A percentile compares a stretch with the other conserved stretches of the same genome.
Conservation (phyloP, 2,888 invertebrate genomes). For the Papilio elwesi region DNA sequence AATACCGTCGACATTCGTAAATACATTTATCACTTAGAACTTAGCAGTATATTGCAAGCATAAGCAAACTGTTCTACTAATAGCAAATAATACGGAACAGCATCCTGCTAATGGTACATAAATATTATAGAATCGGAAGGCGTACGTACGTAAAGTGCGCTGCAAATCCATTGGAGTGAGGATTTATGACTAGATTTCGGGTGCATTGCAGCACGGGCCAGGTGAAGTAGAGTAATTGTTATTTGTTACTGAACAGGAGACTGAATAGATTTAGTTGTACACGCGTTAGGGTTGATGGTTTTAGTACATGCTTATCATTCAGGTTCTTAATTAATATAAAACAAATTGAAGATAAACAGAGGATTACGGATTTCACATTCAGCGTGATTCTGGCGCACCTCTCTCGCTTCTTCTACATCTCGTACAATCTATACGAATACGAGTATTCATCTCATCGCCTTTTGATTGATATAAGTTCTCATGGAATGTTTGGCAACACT, state of each 20-base stretch:
- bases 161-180: conserved; percentile 44
- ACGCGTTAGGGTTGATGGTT: neutral
- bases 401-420: too few relatives aligned
- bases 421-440: too few relatives aligned
- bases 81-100: conserved; percentile 17
- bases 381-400: too few relatives aligned
- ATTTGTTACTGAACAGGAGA: conserved; percentile 55
- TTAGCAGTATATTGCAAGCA: neutral
- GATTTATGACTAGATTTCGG: conserved; percentile 43
- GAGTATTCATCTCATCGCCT: too few relatives aligned
- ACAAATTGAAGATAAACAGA: too few relatives aligned
- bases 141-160: conserved; percentile 45
- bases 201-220: conserved; percentile 41
- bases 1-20: neutral
- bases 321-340: too few relatives aligned
- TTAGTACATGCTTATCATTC: neutral
- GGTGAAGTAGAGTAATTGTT: conserved; percentile 52
- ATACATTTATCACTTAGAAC: conserved; percentile 8
- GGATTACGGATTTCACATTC: neutral
- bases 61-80: conserved; percentile 14
- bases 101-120: conserved; percentile 25
- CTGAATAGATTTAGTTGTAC: conserved; percentile 43
- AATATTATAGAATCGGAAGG: conserved; percentile 35
- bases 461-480: too few relatives aligned
- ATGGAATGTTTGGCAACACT: too few relatives aligned